Conservation (phyloP, 2,113 vertebrate genomes). For the Heterocephalus glaber region DNA sequence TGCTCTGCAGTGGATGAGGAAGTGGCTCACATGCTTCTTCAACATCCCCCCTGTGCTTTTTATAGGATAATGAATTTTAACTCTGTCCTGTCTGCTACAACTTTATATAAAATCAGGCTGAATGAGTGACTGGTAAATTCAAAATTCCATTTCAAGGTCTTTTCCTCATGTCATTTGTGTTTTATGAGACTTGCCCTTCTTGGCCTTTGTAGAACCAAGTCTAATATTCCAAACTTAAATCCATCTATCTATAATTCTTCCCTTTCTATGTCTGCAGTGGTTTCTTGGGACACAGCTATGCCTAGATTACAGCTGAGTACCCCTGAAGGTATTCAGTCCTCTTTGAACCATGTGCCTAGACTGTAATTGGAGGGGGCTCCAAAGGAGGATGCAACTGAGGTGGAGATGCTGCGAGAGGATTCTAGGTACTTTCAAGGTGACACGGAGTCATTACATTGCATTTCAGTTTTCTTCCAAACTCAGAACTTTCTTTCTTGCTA, state of each 20-base stretch:
- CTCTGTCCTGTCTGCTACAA: not conserved
- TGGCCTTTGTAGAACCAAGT: not conserved
- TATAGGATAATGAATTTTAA: constrained; percentile 18
- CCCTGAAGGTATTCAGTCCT: not conserved
- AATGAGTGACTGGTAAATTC: constrained; percentile 1
- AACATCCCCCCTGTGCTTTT: constrained; percentile 2
- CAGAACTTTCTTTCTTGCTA: not conserved
- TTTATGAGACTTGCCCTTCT: not conserved
- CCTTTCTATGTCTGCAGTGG: not conserved
- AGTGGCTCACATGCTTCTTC: constrained; percentile 51
- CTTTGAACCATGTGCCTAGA: not conserved
- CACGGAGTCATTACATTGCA: not conserved
- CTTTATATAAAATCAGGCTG: not conserved
- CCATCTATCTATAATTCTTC: not conserved
- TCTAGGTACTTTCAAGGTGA: not conserved
- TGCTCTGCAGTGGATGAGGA: constrained; percentile 33
- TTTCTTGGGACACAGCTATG: not conserved
- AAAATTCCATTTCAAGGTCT: constrained; percentile 7
- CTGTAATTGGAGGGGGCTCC: not conserved
- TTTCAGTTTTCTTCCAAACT: not conserved
- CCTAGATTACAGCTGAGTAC: not conserved
- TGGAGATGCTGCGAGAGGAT: not conserved
- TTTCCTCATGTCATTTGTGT: constrained; percentile 66
- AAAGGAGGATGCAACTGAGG: not conserved
- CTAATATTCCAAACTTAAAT: constrained; percentile 1